Conservation (phyloP, 2,888 invertebrate genomes). For the Clitarchus hookeri region DNA sequence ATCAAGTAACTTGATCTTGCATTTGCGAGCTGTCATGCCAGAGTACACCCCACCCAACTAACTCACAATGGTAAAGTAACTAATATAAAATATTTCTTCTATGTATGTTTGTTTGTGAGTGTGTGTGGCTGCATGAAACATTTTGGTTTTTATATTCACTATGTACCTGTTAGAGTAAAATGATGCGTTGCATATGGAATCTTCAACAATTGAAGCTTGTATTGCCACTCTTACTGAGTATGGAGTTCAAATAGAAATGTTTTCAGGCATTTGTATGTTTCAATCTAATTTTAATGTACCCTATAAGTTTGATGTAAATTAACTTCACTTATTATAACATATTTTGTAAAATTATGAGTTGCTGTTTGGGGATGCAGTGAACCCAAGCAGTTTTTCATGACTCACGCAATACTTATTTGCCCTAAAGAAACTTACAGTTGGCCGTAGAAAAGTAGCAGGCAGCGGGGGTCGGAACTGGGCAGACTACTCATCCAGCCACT, state of each 20-base stretch:
- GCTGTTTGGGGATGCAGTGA: neutral
- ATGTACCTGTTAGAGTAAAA: neutral
- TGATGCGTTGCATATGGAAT: neutral
- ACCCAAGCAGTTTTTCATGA: neutral
- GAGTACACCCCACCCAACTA: no score
- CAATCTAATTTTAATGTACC: no score
- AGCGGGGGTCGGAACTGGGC: neutral
- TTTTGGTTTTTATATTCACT: neutral
- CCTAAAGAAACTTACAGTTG: neutral
- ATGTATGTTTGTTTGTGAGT: neutral
- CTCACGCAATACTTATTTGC: neutral
- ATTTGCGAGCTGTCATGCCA: no score
- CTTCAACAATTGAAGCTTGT: neutral
- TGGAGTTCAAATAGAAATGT: neutral
- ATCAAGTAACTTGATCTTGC: no score
- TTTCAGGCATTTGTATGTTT: no score
- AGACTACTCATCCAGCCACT: neutral
- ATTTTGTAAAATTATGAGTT: no score
- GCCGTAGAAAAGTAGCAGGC: neutral
- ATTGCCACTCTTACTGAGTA: neutral
- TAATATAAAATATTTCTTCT: neutral
- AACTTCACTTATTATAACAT: no score
- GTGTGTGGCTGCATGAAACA: neutral
- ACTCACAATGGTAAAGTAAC: no score
- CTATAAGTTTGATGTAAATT: no score